These are phyloP conservation scores for Passer montanus DNA, from an alignment of 2,113 vertebrate species.

Conservation along the genomic window DNA sequence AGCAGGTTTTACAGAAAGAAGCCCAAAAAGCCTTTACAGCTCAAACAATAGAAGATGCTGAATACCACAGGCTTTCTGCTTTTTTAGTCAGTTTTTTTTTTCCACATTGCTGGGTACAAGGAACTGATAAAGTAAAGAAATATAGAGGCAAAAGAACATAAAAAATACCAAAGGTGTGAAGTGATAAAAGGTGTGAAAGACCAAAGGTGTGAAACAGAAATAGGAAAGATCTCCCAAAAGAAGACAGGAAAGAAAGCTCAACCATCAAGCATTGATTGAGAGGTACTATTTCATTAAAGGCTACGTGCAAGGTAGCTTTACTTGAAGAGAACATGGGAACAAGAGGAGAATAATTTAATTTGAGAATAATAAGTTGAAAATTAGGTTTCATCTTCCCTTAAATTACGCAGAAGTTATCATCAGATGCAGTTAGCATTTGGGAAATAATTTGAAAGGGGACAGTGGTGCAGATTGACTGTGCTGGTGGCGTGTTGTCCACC, in stretches of 20 bases:
- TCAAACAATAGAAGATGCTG: not conserved
- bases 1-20: not conserved
- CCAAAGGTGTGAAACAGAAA: not conserved
- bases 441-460: not conserved
- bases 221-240: not conserved
- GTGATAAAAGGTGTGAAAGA: not conserved
- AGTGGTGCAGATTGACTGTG: not conserved
- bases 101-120: not conserved
- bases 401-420: not conserved
- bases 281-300: not conserved
- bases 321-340: not conserved
- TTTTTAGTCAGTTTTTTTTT: not conserved
- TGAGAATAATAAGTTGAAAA: not conserved
- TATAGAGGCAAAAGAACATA: not conserved
- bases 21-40: not conserved
- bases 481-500: rapidly evolving
- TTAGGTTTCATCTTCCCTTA: not conserved
- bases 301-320: not conserved
- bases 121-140: not conserved
- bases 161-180: not conserved
- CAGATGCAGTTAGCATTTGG: not conserved
- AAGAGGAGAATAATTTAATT: not conserved
- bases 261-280: not conserved
- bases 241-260: not conserved
- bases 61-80: not conserved